Base-by-base conservation (phyloP, 2,113 vertebrate species). In the Oreochromis aureus region DNA sequence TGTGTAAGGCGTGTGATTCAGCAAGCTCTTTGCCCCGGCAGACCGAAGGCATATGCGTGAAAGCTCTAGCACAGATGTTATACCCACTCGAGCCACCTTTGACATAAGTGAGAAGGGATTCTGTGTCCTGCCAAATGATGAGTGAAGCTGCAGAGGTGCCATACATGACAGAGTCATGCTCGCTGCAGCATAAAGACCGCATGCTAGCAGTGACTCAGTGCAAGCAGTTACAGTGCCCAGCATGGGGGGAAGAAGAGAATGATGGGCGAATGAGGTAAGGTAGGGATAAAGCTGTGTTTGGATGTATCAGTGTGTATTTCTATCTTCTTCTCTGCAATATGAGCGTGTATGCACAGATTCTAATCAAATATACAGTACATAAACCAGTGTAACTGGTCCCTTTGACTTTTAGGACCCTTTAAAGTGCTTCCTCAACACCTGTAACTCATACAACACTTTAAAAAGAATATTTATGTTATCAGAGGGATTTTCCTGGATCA, bases 11-110 rank as follows among this genome's bases (percentile, higher is more conserved):
- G 1, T 55, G 36, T 83, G 86, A 85, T 87, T 90, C 54, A 90
- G 81, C 48, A 41, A 82, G 34, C 12, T 4, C 56, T 80, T 93
- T 54, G 6, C 84, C 51, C 89, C 9, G 8, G 51, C 82, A 91
- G 86, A 80, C 69, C 1, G 54, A 39, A 89, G 15, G 56, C 85
- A 36, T 41, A 87, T 55, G 59, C 2, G 44, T 34, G 54, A 76
- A 56, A 24, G 11, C 88, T 79, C 24, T 24, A 1, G 30, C 89
- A 44, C 89, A 86, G 63, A 81, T 78, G 69, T 78, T 80, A 80
- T 91, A 63, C 90, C 90, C 87, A 93, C 92, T 87, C 84, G 7
- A 22, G 55, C 58, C 87, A 88, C 84, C 85, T 92, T 87, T 89
- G 90, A 87, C 89, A 88, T 9, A 18, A 85, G 91, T 39, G 56